phyloP scores from a whole-genome alignment of 1,140 invertebrate species.

The Aphidius ervi region DNA sequence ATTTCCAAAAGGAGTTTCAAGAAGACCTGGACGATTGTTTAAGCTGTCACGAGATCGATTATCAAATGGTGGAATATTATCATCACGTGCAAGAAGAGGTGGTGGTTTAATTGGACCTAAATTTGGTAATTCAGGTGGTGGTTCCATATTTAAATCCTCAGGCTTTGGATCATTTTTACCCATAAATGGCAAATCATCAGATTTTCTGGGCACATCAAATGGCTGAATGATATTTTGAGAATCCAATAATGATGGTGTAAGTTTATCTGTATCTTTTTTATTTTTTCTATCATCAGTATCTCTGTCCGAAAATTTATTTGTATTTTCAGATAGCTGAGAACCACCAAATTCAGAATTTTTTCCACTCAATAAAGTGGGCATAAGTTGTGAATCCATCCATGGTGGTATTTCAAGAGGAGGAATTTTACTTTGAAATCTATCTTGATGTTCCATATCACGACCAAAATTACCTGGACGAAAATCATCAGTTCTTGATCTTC shows the following conservation, averaged over 20 bases:
- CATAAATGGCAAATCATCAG: constrained; percentile 45
- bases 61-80: constrained; percentile 12
- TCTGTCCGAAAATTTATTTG: background rate
- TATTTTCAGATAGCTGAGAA: background rate
- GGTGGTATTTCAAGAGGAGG: constrained; percentile 32
- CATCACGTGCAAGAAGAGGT: no score
- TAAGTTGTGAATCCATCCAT: constrained; percentile 30
- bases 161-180: constrained; percentile 46
- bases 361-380: background rate
- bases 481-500: constrained; percentile 22
- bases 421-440: constrained; percentile 11
- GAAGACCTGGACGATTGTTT: background rate
- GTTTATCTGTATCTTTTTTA: no score
- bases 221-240: no score
- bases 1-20: background rate
- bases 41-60: background rate
- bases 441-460: background rate
- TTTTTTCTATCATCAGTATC: no score
- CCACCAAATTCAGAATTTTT: background rate
- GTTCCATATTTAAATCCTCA: constrained; percentile 47
- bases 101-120: constrained; percentile 31
- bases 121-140: constrained; percentile 46
- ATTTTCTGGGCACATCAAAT: constrained; percentile 19
- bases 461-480: constrained; percentile 23
- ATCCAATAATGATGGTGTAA: no score